phyloP scores from a whole-genome alignment of 2,113 vertebrate species.

The Bos javanicus region DNA sequence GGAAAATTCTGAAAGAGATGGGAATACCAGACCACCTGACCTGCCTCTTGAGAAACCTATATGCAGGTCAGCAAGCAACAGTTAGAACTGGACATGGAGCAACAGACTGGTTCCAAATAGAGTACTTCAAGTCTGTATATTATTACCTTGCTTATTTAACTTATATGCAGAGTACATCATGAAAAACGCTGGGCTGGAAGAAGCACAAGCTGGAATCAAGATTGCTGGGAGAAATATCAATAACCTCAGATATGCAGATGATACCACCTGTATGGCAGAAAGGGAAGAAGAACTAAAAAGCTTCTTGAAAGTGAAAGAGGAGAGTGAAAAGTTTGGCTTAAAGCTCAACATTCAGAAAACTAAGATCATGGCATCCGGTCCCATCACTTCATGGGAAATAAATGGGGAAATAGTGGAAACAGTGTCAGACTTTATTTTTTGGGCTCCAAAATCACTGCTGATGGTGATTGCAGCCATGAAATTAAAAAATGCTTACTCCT shows the following conservation, averaged over 20 bases:
- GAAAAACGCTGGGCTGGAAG: rapidly evolving
- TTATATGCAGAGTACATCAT: not conserved
- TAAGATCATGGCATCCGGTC: not conserved
- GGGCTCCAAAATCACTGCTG: not conserved
- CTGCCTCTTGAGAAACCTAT: not conserved
- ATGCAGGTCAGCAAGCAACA: not conserved
- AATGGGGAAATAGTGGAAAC: not conserved
- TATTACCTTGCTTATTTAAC: not conserved
- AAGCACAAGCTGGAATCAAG: not conserved
- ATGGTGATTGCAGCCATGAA: not conserved
- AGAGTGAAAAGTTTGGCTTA: not conserved
- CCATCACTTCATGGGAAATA: not conserved
- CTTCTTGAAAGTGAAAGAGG: not conserved
- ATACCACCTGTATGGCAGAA: not conserved
- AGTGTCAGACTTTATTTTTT: not conserved
- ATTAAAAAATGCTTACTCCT: not conserved
- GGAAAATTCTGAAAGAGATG: not conserved
- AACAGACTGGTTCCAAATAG: not conserved
- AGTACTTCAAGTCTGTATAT: rapidly evolving
- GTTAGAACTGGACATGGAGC: not conserved
- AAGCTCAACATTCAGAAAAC: not conserved
- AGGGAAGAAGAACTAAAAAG: not conserved
- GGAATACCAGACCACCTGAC: not conserved
- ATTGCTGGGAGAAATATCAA: not conserved
- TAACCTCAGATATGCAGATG: not conserved